A percentile compares a stretch with the other conserved stretches of the same genome.
Evolutionary conservation across 2,113 vertebrate genomes (phyloP).

Genomic region (Neodontobutis hainanensis): DNA sequence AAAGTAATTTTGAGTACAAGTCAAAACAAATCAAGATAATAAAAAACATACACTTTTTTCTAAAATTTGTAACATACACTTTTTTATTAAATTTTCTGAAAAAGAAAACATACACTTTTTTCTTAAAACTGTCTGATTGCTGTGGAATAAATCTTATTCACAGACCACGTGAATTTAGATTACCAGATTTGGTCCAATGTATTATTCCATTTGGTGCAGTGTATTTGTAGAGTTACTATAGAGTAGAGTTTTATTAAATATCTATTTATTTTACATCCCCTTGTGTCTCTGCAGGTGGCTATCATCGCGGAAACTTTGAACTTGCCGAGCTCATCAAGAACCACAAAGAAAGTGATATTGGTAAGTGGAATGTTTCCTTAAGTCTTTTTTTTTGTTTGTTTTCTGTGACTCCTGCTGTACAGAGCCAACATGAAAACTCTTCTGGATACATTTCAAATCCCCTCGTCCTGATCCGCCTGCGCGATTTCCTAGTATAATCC

Average conservation of each 20-base stretch:
- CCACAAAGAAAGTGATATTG: conserved; percentile 90
- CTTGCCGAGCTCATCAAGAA: conserved; percentile 96
- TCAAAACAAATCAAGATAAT: too few species aligned
- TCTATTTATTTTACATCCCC: neutral
- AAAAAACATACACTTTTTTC: too few species aligned
- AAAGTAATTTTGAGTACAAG: too few species aligned
- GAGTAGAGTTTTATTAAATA: neutral
- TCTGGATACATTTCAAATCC: conserved; percentile 63
- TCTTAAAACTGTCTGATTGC: too few species aligned
- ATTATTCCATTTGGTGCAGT: too few species aligned
- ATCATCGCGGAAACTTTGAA: conserved; percentile 98
- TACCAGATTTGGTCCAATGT: too few species aligned
- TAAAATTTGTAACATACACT: too few species aligned
- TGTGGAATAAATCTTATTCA: too few species aligned
- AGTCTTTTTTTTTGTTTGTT: neutral
- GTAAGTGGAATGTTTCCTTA: conserved; percentile 75
- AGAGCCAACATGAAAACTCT: conserved; percentile 7
- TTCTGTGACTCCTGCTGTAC: neutral
- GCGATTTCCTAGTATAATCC: conserved; percentile 47
- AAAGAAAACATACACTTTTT: too few species aligned
- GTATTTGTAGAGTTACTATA: too few species aligned
- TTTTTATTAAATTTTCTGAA: too few species aligned
- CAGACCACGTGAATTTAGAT: too few species aligned
- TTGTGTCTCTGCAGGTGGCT: conserved; percentile 83
- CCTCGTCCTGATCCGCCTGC: conserved; percentile 31